Conservation (phyloP, 2,113 vertebrate genomes). For the Nibea coibor region DNA sequence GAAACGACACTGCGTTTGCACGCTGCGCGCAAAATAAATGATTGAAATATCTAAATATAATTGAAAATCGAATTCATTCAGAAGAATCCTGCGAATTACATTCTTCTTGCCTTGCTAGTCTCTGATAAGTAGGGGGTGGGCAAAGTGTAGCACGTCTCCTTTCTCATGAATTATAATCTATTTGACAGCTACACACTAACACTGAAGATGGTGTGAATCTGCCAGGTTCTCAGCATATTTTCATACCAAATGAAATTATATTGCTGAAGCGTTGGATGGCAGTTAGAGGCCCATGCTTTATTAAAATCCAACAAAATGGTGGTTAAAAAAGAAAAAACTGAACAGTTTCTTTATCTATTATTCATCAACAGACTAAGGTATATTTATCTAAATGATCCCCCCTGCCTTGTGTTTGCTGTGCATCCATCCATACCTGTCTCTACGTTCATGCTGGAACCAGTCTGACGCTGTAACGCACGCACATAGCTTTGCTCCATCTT, state of each 20-base stretch:
- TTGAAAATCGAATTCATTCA: conserved; percentile 57
- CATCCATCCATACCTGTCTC: neutral
- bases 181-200: conserved; percentile 63
- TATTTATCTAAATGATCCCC: conserved; percentile 25
- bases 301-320: conserved; percentile 50
- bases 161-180: conserved; percentile 73
- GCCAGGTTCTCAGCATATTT: conserved; percentile 54
- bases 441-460: neutral
- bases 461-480: neutral
- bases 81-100: conserved; percentile 53
- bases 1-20: conserved; percentile 22
- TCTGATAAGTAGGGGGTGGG: conserved; percentile 51
- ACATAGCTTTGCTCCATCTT: conserved; percentile 29
- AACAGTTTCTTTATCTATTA: conserved; percentile 14
- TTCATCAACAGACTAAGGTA: conserved; percentile 10
- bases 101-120: conserved; percentile 57
- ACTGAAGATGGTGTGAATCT: conserved; percentile 41
- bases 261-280: conserved; percentile 46
- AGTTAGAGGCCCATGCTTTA: conserved; percentile 47
- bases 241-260: conserved; percentile 54
- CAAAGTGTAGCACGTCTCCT: conserved; percentile 59
- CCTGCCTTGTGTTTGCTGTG: neutral
- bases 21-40: conserved; percentile 23
- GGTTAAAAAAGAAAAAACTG: neutral
- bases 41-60: conserved; percentile 45